Evolutionary conservation across 2,888 invertebrate genomes (phyloP).

Genomic region (Cephus rjabovi): DNA sequence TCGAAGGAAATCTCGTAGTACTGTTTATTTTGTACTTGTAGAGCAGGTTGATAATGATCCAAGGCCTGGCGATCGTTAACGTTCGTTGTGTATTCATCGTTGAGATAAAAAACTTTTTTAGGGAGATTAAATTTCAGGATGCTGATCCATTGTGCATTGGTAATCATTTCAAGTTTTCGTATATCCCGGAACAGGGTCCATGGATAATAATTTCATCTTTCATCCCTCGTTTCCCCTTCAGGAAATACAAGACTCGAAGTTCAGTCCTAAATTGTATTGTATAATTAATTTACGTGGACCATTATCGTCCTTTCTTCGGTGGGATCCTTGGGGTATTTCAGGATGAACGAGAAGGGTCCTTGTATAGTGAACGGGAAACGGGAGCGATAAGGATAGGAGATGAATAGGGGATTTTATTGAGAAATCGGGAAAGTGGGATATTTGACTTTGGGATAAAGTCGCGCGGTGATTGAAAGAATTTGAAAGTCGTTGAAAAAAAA

Average conservation of each 20-base stretch:
- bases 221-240: background rate
- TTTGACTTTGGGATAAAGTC: background rate
- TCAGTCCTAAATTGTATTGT: background rate
- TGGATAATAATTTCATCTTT: background rate
- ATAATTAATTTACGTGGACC: background rate
- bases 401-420: background rate
- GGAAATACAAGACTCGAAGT: background rate
- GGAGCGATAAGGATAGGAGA: background rate
- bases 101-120: slow-evolving; percentile 31
- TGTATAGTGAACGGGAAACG: background rate
- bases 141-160: slow-evolving; percentile 29
- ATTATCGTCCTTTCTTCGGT: background rate
- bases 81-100: slow-evolving; percentile 35
- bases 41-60: background rate
- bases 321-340: background rate
- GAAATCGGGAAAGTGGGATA: background rate
- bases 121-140: slow-evolving; percentile 20
- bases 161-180: slow-evolving; percentile 38
- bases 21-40: too few species aligned
- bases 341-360: too few species aligned
- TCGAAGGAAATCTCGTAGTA: too few species aligned
- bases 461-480: background rate
- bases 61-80: slow-evolving; percentile 34
- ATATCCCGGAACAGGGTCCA: slow-evolving; percentile 27
- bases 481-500: background rate